Evolutionary conservation across 2,113 vertebrate genomes (phyloP).

Genomic region (Ciconia stormi): DNA sequence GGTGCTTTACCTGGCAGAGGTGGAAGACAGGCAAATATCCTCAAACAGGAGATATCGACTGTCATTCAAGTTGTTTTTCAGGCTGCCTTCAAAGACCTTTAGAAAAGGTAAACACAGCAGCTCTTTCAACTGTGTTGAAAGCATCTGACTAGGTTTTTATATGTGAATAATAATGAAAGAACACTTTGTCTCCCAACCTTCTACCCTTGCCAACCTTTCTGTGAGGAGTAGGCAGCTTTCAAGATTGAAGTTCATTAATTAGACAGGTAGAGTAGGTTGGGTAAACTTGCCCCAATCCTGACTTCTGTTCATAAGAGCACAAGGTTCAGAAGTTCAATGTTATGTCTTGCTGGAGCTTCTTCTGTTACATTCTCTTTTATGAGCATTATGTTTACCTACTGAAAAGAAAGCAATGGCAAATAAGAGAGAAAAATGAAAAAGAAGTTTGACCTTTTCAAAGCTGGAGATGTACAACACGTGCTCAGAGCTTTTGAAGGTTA

Average conservation of each 20-base stretch:
- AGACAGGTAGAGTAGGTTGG: neutral
- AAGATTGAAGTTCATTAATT: neutral
- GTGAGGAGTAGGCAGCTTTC: neutral
- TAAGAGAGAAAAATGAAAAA: neutral
- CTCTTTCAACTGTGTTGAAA: neutral
- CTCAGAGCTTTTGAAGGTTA: conserved; percentile 2
- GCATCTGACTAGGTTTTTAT: neutral
- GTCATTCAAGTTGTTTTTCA: neutral
- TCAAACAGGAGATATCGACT: neutral
- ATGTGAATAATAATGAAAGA: neutral
- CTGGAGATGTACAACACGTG: neutral
- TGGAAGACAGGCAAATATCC: neutral
- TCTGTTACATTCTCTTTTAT: neutral
- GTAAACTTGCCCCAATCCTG: neutral
- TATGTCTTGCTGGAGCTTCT: neutral
- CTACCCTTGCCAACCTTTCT: neutral
- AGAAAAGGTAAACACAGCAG: neutral
- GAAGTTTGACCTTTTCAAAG: conserved; percentile 14
- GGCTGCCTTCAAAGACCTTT: neutral
- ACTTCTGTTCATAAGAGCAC: neutral
- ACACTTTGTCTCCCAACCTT: neutral
- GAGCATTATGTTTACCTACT: neutral
- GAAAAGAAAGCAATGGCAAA: neutral
- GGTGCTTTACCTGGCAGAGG: neutral
- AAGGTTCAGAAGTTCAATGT: neutral